Percentiles rank a stretch among this genome's conserved stretches.
Conservation (phyloP, 2,888 invertebrate genomes). For the Pollenia amentaria region DNA sequence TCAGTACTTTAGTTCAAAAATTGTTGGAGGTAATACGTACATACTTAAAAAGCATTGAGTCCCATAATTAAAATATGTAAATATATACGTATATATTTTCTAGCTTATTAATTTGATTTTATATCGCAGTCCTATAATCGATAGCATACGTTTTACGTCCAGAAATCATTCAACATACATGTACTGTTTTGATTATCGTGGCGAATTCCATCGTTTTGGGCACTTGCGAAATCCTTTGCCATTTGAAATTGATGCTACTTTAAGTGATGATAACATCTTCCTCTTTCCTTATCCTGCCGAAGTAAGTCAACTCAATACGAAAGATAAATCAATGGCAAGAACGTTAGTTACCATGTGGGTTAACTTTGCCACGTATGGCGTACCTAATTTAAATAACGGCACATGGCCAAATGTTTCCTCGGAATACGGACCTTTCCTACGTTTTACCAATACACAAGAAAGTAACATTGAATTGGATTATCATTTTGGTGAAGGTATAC, state of each 20-base stretch:
- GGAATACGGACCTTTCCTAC: conserved; percentile 82
- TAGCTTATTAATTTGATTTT: conserved; percentile 81
- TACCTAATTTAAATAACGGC: conserved; percentile 77
- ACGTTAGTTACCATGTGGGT: conserved; percentile 84
- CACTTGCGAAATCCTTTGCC: conserved; percentile 81
- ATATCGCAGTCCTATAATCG: conserved; percentile 81
- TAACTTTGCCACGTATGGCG: conserved; percentile 80
- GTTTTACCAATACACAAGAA: conserved; percentile 79
- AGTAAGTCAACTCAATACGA: conserved; percentile 80
- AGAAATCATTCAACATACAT: conserved; percentile 83
- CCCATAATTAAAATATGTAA: not conserved
- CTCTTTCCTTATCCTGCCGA: conserved; percentile 85
- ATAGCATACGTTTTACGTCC: conserved; percentile 79
- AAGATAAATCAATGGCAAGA: conserved; percentile 83
- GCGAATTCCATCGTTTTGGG: conserved; percentile 83
- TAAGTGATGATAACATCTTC: conserved; percentile 87
- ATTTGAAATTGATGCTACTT: conserved; percentile 85
- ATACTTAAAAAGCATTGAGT: not conserved
- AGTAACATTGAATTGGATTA: conserved; percentile 79
- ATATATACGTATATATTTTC: conserved; percentile 25
- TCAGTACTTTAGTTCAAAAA: conserved; percentile 77
- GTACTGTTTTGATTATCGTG: conserved; percentile 85
- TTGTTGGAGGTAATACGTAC: conserved; percentile 78
- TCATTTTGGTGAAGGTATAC: conserved; percentile 83
- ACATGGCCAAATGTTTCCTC: conserved; percentile 80